Evolutionary conservation across 35 echinoderm and acorn worm genomes (phyloP).

Genomic region (Ptychodera flava): DNA sequence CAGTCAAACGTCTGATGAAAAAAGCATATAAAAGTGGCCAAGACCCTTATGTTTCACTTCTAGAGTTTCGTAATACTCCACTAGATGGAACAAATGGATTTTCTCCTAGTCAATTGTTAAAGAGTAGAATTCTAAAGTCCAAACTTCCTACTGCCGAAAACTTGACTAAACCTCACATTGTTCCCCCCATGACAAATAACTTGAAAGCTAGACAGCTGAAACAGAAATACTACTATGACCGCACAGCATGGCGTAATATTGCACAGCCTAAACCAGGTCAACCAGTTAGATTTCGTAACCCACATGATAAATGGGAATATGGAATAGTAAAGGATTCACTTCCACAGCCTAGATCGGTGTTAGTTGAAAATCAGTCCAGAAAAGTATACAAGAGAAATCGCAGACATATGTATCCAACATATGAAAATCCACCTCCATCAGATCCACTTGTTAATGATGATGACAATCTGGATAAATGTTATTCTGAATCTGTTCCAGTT

Average conservation of each 20-base stretch:
- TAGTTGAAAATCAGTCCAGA: not conserved
- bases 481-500: not conserved
- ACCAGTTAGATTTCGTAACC: not conserved
- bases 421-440: not conserved
- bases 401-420: not conserved
- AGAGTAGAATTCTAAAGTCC: conserved; percentile 11
- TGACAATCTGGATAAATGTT: not conserved
- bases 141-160: conserved; percentile 16
- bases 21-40: conserved; percentile 9
- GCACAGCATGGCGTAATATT: not conserved
- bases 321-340: not conserved
- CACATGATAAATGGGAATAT: not conserved
- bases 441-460: not conserved
- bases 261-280: not conserved
- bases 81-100: conserved; percentile 12
- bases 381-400: not conserved
- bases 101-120: conserved; percentile 20
- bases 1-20: conserved; percentile 28
- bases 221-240: conserved; percentile 28
- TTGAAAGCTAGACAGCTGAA: conserved; percentile 13
- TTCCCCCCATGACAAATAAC: conserved; percentile 6
- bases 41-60: not conserved
- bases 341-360: not conserved
- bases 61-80: conserved; percentile 24
- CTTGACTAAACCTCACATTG: conserved; percentile 1